Conservation (phyloP, 2,797 vertebrate genomes). For the Melanotaenia parkinsoni region DNA sequence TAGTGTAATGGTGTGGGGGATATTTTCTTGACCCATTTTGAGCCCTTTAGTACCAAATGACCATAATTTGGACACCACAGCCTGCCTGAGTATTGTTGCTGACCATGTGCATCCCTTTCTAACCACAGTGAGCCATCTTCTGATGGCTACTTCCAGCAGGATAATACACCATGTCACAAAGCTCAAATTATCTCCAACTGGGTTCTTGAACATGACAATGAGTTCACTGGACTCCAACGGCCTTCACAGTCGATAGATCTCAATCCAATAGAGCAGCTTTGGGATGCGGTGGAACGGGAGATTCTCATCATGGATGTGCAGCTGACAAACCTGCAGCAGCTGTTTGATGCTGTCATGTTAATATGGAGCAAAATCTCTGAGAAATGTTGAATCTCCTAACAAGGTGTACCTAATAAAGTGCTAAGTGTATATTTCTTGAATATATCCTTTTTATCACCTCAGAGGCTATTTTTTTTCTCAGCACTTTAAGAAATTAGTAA, state of each 20-base stretch:
- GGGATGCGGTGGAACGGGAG: no score
- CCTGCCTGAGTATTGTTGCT: background rate
- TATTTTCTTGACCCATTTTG: background rate
- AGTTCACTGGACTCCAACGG: background rate
- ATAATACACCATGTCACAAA: constrained; percentile 5
- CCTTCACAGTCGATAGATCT: background rate
- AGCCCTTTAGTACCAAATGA: background rate
- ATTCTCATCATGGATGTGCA: no score
- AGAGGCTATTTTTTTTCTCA: background rate
- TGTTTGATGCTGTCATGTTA: no score
- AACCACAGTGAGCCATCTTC: constrained; percentile 17
- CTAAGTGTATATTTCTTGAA: background rate
- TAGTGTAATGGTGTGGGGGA: no score
- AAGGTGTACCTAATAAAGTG: no score
- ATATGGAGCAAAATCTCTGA: no score
- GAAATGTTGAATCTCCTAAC: no score
- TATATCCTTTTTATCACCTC: background rate
- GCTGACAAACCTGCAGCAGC: no score
- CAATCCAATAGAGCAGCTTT: no score
- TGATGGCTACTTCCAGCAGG: constrained; percentile 51
- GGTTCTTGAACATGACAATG: background rate
- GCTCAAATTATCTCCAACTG: background rate
- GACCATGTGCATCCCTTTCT: background rate
- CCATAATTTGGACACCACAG: background rate
- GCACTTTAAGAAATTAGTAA: background rate